Evolutionary conservation across 2,888 invertebrate species (phyloP).

Genomic region (Tipula lateralis): DNA sequence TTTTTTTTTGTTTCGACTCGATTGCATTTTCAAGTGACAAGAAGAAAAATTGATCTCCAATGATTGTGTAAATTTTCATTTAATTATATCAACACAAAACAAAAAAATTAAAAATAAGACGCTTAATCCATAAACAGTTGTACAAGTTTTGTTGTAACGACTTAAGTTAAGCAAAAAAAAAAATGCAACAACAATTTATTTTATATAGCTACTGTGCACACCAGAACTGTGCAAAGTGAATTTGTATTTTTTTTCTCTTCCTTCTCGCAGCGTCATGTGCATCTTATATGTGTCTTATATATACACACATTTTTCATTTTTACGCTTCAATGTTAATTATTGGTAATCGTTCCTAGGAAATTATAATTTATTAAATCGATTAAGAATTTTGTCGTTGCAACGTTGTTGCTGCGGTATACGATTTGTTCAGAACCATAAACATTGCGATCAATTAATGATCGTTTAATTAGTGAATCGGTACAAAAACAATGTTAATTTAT

Average conservation of each 20-base stretch:
- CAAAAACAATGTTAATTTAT: background rate
- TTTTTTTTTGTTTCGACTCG: background rate
- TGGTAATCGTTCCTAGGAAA: background rate
- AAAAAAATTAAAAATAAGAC: background rate
- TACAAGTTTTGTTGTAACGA: background rate
- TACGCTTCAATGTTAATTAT: slow-evolving; percentile 24
- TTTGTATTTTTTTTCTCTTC: background rate
- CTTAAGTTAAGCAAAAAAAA: background rate
- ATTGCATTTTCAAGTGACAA: background rate
- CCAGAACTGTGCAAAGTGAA: slow-evolving; percentile 19
- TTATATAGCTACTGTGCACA: background rate
- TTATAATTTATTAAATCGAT: slow-evolving; percentile 11
- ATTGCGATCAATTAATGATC: slow-evolving; percentile 19
- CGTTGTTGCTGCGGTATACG: background rate
- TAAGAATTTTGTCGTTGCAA: slow-evolving; percentile 4
- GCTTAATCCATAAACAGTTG: slow-evolving; percentile 11
- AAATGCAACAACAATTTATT: background rate
- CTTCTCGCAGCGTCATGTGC: background rate
- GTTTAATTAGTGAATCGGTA: background rate
- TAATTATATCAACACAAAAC: background rate
- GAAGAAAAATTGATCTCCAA: slow-evolving; percentile 19
- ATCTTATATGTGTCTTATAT: background rate
- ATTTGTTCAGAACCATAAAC: background rate
- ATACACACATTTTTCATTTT: background rate
- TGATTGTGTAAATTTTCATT: slow-evolving; percentile 19